phyloP scores from a whole-genome alignment of 2,797 vertebrate species.

The Sebastes iracundus region DNA sequence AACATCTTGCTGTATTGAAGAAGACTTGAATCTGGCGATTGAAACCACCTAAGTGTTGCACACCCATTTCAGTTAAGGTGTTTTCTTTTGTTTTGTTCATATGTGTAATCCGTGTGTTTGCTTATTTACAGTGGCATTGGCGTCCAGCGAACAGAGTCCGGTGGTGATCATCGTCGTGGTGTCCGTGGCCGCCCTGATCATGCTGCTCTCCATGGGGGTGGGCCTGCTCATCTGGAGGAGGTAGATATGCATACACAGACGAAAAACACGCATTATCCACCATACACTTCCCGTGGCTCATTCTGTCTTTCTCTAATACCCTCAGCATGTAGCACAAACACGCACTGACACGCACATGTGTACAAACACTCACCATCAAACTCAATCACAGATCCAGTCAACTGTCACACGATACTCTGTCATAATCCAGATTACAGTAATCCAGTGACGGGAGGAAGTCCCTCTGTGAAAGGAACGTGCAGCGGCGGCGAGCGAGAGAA shows the following conservation, averaged over 20 bases:
- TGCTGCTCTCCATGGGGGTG: constrained; percentile 88
- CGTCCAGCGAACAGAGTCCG: constrained; percentile 90
- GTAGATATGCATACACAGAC: constrained; percentile 73
- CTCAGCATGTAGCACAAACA: background rate
- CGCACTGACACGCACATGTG: background rate
- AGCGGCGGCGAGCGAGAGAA: background rate
- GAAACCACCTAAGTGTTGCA: background rate
- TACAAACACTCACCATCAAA: constrained; percentile 16
- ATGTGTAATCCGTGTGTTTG: background rate
- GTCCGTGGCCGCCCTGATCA: constrained; percentile 88
- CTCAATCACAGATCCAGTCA: constrained; percentile 1
- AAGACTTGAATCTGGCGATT: background rate
- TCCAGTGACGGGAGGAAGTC: constrained; percentile 28
- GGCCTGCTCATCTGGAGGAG: constrained; percentile 93
- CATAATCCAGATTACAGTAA: constrained; percentile 66
- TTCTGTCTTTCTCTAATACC: constrained; percentile 1
- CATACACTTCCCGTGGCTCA: background rate
- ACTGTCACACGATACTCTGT: background rate
- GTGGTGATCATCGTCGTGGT: constrained; percentile 88
- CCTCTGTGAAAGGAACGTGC: constrained; percentile 6
- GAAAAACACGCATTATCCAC: background rate
- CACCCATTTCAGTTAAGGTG: background rate
- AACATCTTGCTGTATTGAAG: background rate
- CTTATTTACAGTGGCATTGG: constrained; percentile 80
- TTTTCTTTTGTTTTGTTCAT: background rate